Evolutionary conservation across 2,888 invertebrate species (phyloP).

Genomic region (Coenonympha glycerion): DNA sequence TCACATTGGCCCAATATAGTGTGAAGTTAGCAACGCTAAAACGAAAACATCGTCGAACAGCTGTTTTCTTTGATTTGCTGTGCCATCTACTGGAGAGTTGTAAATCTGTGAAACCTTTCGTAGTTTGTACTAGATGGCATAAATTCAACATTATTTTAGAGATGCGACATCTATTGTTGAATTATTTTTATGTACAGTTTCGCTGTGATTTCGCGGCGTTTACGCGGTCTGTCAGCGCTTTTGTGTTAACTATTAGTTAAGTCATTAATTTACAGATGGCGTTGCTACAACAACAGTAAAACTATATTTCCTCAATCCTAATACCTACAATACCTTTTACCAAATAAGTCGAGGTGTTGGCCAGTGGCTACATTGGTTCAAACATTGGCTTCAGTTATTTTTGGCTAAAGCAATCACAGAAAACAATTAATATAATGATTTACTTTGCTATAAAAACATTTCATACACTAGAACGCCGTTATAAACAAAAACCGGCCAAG

Average conservation of each 20-base stretch:
- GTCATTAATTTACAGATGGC: not conserved
- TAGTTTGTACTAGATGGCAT: conserved; percentile 15
- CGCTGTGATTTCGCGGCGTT: no score
- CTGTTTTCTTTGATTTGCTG: conserved; percentile 39
- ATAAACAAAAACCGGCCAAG: no score
- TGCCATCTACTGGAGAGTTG: conserved; percentile 13
- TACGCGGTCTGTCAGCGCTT: not conserved
- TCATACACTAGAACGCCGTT: no score
- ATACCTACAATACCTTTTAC: no score
- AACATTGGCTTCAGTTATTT: no score
- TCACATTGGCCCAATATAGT: conserved; percentile 27
- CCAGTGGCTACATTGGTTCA: no score
- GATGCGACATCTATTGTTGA: not conserved
- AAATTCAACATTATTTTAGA: not conserved
- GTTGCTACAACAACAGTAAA: not conserved
- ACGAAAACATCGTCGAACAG: conserved; percentile 52
- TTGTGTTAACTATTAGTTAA: not conserved
- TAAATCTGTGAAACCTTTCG: not conserved
- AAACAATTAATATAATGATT: no score
- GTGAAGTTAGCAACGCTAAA: conserved; percentile 51
- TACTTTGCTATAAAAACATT: no score
- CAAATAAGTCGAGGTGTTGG: no score
- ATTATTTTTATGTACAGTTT: no score
- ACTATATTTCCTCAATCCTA: no score
- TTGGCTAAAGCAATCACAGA: no score